phyloP scores from a whole-genome alignment of 2,888 invertebrate genomes.

The Tipula vernalis region DNA sequence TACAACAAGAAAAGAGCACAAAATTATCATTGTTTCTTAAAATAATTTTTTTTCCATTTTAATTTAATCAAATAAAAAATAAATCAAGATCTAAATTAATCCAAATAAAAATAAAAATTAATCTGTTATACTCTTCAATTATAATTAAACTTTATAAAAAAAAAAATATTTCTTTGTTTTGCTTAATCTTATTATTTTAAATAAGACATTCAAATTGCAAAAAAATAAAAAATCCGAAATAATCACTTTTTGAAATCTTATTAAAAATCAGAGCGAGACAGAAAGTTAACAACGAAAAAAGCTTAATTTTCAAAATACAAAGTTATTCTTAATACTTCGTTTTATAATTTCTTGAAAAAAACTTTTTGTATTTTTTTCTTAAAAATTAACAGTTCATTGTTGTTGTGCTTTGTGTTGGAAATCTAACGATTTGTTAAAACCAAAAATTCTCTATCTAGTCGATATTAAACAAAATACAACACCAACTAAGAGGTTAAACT shows the following conservation, averaged over 20 bases:
- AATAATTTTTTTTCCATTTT: neutral
- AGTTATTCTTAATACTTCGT: neutral
- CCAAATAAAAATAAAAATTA: neutral
- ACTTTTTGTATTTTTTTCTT: neutral
- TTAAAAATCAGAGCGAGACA: neutral
- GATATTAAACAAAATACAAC: neutral
- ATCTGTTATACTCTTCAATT: neutral
- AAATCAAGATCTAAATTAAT: conserved; percentile 4
- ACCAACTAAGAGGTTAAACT: neutral
- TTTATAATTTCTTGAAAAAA: neutral
- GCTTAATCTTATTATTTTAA: neutral
- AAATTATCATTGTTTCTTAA: neutral
- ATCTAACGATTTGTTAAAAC: neutral
- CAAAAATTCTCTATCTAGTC: neutral
- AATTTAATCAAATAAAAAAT: neutral
- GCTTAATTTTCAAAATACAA: neutral
- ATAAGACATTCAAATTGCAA: neutral
- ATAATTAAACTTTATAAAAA: neutral
- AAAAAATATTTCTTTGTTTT: neutral
- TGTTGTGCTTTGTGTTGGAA: neutral
- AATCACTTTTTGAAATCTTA: neutral
- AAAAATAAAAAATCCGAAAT: neutral
- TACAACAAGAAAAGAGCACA: neutral
- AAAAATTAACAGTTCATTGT: neutral
- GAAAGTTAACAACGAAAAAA: neutral